phyloP scores from a whole-genome alignment of 2,797 vertebrate species.

The Acropternis orthonyx region DNA sequence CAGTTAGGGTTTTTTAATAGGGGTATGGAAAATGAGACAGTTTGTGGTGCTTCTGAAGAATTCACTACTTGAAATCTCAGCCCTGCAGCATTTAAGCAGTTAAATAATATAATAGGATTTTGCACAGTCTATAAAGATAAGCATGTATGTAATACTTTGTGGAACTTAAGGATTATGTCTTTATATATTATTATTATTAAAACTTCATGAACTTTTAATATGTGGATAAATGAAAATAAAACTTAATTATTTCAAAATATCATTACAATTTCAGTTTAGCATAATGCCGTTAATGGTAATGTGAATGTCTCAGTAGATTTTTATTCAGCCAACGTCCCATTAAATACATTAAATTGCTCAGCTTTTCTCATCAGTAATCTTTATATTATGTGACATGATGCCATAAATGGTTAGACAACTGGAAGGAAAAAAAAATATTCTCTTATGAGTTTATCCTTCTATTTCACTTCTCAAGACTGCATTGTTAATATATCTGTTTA shows the following conservation, averaged over 20 bases:
- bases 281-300: slow-evolving; percentile 11
- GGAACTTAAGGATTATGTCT: background rate
- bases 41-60: background rate
- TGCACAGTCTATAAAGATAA: background rate
- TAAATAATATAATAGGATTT: background rate
- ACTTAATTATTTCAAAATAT: slow-evolving; percentile 55
- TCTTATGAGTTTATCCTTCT: background rate
- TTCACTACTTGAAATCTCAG: background rate
- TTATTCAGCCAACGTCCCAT: slow-evolving; percentile 32
- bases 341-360: slow-evolving; percentile 8
- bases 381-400: background rate
- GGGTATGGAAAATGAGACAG: background rate
- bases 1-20: background rate
- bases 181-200: slow-evolving; percentile 4
- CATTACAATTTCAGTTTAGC: background rate
- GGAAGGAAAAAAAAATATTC: background rate
- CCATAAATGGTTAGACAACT: background rate
- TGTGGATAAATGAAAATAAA: slow-evolving; percentile 45
- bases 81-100: background rate
- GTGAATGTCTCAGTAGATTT: background rate
- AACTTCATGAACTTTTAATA: slow-evolving; percentile 37
- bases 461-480: background rate
- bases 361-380: slow-evolving; percentile 10
- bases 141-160: background rate
- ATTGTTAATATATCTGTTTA: background rate